Evolutionary conservation across 1,140 invertebrate species (phyloP).

Genomic region (Bombus affinis): DNA sequence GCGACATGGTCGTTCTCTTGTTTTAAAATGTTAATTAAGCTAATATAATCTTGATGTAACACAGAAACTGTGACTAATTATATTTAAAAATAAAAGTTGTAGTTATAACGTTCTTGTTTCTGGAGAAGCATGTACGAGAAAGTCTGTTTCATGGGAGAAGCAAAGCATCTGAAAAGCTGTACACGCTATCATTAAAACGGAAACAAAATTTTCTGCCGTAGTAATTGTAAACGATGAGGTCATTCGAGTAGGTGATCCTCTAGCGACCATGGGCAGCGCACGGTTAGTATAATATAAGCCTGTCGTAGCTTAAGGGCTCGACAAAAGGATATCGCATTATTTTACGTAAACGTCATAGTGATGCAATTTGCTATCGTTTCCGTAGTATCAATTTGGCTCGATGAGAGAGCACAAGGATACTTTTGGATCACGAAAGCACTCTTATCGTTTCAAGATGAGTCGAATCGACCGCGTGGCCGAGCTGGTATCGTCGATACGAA

Average conservation of each 20-base stretch:
- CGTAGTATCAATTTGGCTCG: not conserved
- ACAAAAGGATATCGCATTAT: not conserved
- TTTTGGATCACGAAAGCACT: not conserved
- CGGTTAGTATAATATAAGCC: not conserved
- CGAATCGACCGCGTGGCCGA: not conserved
- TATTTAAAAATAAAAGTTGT: too few relatives aligned
- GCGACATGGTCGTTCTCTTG: not conserved
- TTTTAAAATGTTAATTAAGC: not conserved
- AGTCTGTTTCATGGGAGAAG: too few relatives aligned
- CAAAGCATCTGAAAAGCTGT: too few relatives aligned
- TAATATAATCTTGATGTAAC: not conserved
- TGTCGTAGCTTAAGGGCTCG: not conserved
- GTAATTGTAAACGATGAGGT: not conserved
- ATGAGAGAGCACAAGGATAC: not conserved
- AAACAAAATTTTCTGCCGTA: not conserved
- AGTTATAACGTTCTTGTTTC: too few relatives aligned
- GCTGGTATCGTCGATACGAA: slow-evolving; percentile 2
- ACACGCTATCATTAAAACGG: not conserved
- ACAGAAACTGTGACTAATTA: too few relatives aligned
- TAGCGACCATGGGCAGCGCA: not conserved
- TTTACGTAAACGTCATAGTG: not conserved
- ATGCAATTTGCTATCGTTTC: slow-evolving; percentile 13
- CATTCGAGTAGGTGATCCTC: slow-evolving; percentile 6
- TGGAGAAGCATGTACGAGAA: too few relatives aligned
- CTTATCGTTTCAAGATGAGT: slow-evolving; percentile 14